These are phyloP conservation scores for Ceraclea dissimilis DNA, from an alignment of 2,888 invertebrate genomes.

Conservation along the genomic window DNA sequence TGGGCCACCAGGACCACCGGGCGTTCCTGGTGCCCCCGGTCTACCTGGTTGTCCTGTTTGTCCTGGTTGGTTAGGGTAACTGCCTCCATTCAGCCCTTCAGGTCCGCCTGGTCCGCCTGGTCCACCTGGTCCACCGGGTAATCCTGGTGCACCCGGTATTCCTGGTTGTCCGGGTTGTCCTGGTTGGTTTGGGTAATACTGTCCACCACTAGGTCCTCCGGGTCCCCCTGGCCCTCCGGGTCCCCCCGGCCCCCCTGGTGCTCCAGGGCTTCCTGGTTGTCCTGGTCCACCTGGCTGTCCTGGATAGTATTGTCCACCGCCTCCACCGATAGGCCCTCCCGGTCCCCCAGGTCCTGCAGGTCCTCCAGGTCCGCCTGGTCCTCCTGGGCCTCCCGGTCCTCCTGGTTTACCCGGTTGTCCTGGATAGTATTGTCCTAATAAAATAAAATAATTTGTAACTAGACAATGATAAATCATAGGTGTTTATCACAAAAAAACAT, in stretches of 20 bases:
- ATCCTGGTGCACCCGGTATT: conserved; percentile 27
- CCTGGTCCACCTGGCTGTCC: conserved; percentile 20
- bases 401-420: conserved; percentile 29
- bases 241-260: conserved; percentile 29
- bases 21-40: conserved; percentile 25
- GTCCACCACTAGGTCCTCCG: conserved; percentile 38
- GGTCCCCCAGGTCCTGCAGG: conserved; percentile 15
- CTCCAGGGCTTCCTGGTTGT: conserved; percentile 30
- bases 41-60: conserved; percentile 31
- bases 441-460: too few species aligned
- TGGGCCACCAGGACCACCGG: conserved; percentile 25
- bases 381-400: conserved; percentile 25
- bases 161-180: conserved; percentile 31
- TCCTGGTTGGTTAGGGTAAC: too few species aligned
- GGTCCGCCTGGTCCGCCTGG: conserved; percentile 26
- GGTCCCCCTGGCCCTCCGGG: conserved; percentile 30
- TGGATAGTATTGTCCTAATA: conserved; percentile 28
- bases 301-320: conserved; percentile 15
- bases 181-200: conserved; percentile 21
- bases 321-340: conserved; percentile 29
- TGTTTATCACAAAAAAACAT: too few species aligned
- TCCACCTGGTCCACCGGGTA: conserved; percentile 27
- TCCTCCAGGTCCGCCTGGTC: conserved; percentile 17
- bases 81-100: conserved; percentile 27
- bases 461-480: too few species aligned